Evolutionary conservation across 30 jellyfish, hydroid and myxozoan genomes (phyloP).

Genomic region (Phacellophora camtschatica): DNA sequence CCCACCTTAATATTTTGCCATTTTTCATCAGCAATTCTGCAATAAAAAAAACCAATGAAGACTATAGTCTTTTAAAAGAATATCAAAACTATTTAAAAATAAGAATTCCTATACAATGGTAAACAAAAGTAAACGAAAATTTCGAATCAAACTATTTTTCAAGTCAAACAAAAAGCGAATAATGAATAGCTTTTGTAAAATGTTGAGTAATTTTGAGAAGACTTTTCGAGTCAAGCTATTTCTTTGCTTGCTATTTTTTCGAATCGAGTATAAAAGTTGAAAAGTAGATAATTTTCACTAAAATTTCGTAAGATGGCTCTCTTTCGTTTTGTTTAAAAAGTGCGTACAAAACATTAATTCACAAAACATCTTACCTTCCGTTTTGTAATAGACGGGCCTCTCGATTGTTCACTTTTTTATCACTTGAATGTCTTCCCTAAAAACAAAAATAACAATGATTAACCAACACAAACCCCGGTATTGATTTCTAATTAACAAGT

Average conservation of each 20-base stretch:
- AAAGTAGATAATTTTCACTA: no score
- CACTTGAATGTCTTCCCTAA: slow-evolving; percentile 95
- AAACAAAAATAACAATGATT: not conserved
- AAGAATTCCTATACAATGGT: no score
- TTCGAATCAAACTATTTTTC: not conserved
- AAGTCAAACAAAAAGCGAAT: not conserved
- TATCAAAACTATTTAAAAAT: no score
- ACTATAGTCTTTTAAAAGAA: not conserved
- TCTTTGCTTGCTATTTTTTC: no score
- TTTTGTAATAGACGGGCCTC: slow-evolving; percentile 53
- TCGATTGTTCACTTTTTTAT: slow-evolving; percentile 78
- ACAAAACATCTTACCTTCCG: slow-evolving; percentile 72
- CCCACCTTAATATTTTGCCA: slow-evolving; percentile 86
- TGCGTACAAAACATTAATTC: no score
- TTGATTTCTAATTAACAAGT: not conserved
- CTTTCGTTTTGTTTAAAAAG: no score
- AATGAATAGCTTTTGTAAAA: no score
- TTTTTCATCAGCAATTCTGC: slow-evolving; percentile 50
- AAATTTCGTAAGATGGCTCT: no score
- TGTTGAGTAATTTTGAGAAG: no score
- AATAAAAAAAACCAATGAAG: not conserved
- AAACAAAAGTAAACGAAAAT: not conserved
- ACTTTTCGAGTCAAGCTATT: no score
- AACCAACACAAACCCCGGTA: not conserved
- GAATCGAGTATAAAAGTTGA: no score